phyloP scores from a whole-genome alignment of 2,113 vertebrate genomes.

The Meles meles region DNA sequence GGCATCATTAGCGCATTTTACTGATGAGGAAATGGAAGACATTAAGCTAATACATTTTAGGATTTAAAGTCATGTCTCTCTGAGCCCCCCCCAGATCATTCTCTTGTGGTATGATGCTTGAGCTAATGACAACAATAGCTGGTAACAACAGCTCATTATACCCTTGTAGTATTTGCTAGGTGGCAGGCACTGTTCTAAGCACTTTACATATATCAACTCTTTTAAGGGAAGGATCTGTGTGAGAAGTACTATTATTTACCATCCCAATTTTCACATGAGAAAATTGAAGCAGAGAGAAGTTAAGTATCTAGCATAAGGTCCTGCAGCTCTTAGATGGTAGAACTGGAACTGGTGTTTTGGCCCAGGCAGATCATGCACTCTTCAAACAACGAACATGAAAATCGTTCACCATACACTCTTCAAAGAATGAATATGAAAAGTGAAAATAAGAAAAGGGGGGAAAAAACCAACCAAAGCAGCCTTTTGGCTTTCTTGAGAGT shows the following conservation, averaged over 20 bases:
- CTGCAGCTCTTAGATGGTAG: background rate
- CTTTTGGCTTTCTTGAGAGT: background rate
- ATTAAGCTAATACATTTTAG: background rate
- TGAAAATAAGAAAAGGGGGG: background rate
- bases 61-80: background rate
- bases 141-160: background rate
- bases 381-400: background rate
- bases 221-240: background rate
- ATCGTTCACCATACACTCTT: background rate
- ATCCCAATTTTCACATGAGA: background rate
- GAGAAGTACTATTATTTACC: background rate
- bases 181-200: background rate
- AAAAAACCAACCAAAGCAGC: background rate
- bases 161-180: background rate
- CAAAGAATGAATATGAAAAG: background rate
- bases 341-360: background rate
- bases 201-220: background rate
- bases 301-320: background rate
- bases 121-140: background rate
- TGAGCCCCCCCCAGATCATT: background rate
- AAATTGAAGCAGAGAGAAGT: background rate
- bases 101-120: background rate
- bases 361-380: background rate
- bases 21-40: background rate
- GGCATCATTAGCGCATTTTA: background rate